These are phyloP conservation scores for Uropetala carovei DNA, from an alignment of 2,888 invertebrate species.

Conservation along the genomic window DNA sequence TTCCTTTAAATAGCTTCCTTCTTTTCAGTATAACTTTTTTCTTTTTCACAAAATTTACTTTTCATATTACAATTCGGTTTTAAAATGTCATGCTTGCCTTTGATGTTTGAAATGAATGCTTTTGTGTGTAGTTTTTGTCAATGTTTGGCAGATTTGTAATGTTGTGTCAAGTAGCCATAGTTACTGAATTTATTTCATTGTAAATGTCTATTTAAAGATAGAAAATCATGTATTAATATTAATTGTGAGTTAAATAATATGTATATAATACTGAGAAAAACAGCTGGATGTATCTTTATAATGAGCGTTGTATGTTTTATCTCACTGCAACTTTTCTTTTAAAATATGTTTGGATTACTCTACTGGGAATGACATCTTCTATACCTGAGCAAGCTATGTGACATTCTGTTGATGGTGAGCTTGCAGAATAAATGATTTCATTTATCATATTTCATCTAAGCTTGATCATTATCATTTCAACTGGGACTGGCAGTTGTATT, in stretches of 20 bases:
- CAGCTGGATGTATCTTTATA: neutral
- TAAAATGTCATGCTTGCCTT: neutral
- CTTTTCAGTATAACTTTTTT: neutral
- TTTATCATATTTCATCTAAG: slow-evolving; percentile 17
- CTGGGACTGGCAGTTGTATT: slow-evolving; percentile 42
- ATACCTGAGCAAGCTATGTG: slow-evolving; percentile 3
- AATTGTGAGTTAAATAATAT: too few relatives aligned
- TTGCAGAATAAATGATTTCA: slow-evolving; percentile 15
- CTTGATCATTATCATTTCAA: neutral
- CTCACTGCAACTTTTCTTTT: neutral
- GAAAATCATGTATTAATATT: too few relatives aligned
- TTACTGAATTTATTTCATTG: too few relatives aligned
- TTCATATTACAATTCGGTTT: neutral
- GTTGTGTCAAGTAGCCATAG: too few relatives aligned
- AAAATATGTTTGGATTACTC: slow-evolving; percentile 24
- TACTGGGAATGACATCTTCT: slow-evolving; percentile 19
- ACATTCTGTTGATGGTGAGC: slow-evolving; percentile 2
- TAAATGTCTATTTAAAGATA: too few relatives aligned
- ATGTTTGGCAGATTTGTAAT: neutral
- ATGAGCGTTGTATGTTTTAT: neutral
- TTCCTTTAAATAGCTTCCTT: too few relatives aligned
- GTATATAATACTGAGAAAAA: neutral
- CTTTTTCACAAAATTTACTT: neutral
- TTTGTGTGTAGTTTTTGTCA: neutral
- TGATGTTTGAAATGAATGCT: neutral